phyloP scores from a whole-genome alignment of 2,888 invertebrate genomes.

The Plemyria rubiginata region DNA sequence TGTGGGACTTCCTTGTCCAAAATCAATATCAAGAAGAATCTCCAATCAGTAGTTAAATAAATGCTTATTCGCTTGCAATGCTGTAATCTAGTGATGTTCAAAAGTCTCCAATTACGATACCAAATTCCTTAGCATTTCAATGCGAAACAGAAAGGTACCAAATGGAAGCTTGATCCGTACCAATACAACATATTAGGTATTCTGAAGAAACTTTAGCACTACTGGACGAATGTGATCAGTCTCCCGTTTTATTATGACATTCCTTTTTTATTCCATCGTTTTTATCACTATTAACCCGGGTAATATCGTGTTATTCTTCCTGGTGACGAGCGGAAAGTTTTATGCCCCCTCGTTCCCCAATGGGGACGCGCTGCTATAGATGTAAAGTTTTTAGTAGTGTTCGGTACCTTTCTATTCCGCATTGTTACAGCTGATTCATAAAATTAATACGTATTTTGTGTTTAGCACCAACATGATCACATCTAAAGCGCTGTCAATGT shows the following conservation, averaged over 20 bases:
- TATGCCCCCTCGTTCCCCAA: too few relatives aligned
- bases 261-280: neutral
- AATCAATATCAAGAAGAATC: neutral
- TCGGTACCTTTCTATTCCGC: conserved; percentile 12
- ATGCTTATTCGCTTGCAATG: conserved; percentile 12
- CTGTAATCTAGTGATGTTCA: conserved; percentile 5
- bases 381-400: too few relatives aligned
- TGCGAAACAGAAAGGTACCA: conserved; percentile 1
- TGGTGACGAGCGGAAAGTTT: too few relatives aligned
- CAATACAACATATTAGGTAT: too few relatives aligned
- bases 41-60: neutral
- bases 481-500: conserved; percentile 90
- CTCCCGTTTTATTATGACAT: too few relatives aligned
- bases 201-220: too few relatives aligned
- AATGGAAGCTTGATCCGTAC: neutral
- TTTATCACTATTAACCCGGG: too few relatives aligned
- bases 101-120: neutral
- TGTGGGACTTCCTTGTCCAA: neutral
- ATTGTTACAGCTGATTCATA: conserved; percentile 1
- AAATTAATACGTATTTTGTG: conserved; percentile 15
- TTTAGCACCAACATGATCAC: conserved; percentile 87
- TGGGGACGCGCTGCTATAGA: too few relatives aligned
- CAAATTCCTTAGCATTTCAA: neutral
- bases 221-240: too few relatives aligned
- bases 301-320: too few relatives aligned